These are phyloP conservation scores for Strongylocentrotus purpuratus DNA, from an alignment of 35 echinoderm and acorn worm genomes.

Conservation along the genomic window DNA sequence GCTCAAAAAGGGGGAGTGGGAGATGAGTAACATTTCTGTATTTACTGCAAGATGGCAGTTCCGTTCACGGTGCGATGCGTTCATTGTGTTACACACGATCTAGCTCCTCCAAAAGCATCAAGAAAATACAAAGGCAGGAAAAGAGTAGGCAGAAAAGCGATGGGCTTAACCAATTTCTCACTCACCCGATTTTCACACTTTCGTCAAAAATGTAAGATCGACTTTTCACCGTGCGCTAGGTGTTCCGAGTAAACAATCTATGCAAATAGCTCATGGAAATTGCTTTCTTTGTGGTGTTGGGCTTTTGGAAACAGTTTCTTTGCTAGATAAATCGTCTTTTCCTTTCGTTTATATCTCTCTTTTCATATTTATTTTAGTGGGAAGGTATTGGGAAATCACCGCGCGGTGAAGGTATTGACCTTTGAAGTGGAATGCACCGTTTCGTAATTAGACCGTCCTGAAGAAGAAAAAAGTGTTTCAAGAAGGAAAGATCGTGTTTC, in stretches of 20 bases:
- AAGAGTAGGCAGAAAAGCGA: not conserved
- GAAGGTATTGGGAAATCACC: not conserved
- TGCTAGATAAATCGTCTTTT: not conserved
- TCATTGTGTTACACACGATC: not conserved
- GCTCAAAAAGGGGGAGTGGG: not conserved
- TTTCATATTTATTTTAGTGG: not conserved
- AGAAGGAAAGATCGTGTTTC: not conserved
- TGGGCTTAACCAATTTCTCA: constrained; percentile 9
- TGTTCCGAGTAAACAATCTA: not conserved
- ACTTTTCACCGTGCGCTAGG: not conserved
- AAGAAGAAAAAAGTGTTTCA: not conserved
- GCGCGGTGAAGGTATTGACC: not conserved
- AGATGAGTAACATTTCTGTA: not conserved
- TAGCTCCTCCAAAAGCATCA: not conserved
- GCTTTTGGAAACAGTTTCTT: not conserved
- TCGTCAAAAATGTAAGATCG: constrained; percentile 10
- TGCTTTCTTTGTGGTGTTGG: not conserved
- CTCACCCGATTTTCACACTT: constrained; percentile 9
- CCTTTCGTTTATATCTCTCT: not conserved
- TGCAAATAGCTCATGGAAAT: not conserved
- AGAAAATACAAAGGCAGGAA: not conserved
- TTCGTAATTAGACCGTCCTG: not conserved
- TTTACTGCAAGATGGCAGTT: not conserved
- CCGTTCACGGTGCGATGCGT: not conserved
- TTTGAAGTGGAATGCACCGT: not conserved